phyloP scores from a whole-genome alignment of 2,113 vertebrate species.

The Stigmatopora nigra region DNA sequence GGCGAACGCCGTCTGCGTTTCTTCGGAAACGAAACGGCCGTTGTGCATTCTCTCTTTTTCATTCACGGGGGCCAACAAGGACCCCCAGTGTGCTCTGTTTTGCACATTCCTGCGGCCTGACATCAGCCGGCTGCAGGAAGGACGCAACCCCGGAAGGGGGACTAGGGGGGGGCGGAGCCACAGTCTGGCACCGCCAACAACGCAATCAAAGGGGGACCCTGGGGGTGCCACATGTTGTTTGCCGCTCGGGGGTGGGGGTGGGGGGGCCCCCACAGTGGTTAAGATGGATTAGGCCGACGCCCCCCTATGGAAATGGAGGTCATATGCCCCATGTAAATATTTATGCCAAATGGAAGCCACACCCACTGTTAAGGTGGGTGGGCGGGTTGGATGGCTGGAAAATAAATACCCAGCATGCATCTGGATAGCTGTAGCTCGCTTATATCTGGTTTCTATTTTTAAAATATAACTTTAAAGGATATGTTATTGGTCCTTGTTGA shows the following conservation, averaged over 20 bases:
- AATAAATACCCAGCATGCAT: neutral
- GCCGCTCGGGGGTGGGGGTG: conserved; percentile 46
- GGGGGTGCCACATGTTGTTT: conserved; percentile 65
- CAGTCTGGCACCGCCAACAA: conserved; percentile 39
- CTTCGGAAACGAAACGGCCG: conserved; percentile 16
- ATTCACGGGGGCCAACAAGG: conserved; percentile 58
- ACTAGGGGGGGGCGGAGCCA: conserved; percentile 44
- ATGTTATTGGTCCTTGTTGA: too few species aligned
- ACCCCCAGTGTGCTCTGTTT: conserved; percentile 61
- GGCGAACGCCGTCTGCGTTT: neutral
- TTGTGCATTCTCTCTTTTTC: conserved; percentile 33
- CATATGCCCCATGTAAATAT: conserved; percentile 58
- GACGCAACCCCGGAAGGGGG: conserved; percentile 39
- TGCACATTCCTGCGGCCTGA: conserved; percentile 61
- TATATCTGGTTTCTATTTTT: too few species aligned
- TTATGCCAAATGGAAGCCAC: conserved; percentile 20
- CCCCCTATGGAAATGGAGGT: conserved; percentile 59
- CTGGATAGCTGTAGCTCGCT: neutral
- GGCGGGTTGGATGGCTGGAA: neutral
- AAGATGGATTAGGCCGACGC: conserved; percentile 56
- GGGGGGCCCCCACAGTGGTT: conserved; percentile 28
- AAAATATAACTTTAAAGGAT: too few species aligned
- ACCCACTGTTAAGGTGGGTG: neutral
- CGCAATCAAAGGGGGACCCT: conserved; percentile 62
- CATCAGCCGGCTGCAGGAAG: conserved; percentile 61